Evolutionary conservation across 2,888 invertebrate genomes (phyloP), one percentile per base, ranked within the genome.

Genomic region (Ceramica pisi): DNA sequence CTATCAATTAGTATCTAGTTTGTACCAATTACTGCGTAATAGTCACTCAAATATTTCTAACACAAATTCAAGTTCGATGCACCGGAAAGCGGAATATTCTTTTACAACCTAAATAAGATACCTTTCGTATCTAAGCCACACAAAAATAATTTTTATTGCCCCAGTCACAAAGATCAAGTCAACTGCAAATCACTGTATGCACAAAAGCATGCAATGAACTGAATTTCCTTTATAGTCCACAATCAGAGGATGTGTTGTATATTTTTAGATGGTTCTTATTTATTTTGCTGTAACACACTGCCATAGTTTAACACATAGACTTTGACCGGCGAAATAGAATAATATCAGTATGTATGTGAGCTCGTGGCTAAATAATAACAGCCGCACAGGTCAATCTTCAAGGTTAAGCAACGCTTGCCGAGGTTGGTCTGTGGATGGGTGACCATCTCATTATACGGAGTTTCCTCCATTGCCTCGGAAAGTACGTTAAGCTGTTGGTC

Each of bases 131-230:
- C 2, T 41, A 53, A 59, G 19, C 10, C 46, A 72, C 19, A 48
- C 57, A 14, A 80, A 69, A 78, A 56, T 14, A 41, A 46, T 44
- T 57, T 55, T 59, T 78, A 84, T 35, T 0, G 0, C 6, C 0
- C 19, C 35, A 21, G 0, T 0, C 14, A 62, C 84, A 84, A 59
- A 65, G 57, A 48, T 38, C 31, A 77, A 38, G 3, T 77, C 35
- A 41, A 57, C 51, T 63, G 67, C 53, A 74, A 50, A 44, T 9
- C 10, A 23, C 5, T 38, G 14, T 77, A 51, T 69, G 78, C 55
- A 53, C n/a, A 73, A 67, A 68, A 59, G 81, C 81, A 89, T 89
- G 86, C 88, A 90, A 89, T 87, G 89, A 90, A 89, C 89, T 89
- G 87, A 88, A 88, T 88, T 88, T 90, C 90, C 90, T 90, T 78